Percentiles rank a stretch among this genome's conserved stretches.
These are phyloP conservation scores for Monochamus saltuarius DNA, from an alignment of 1,140 invertebrate species.

Conservation along the genomic window DNA sequence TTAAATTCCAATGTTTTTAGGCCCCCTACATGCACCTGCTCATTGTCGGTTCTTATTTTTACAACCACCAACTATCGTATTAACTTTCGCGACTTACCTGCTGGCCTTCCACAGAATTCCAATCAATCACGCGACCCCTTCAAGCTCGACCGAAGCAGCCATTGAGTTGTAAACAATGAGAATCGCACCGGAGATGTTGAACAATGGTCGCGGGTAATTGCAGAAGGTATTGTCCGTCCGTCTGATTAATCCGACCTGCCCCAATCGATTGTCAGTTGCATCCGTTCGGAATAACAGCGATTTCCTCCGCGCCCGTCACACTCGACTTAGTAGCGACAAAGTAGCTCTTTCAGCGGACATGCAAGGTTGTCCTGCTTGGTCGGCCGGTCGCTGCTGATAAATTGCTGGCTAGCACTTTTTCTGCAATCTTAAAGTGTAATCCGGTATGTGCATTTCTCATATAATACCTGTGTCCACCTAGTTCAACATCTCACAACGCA, in stretches of 20 bases:
- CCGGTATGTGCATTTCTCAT: too few species aligned
- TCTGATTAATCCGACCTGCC: conserved; percentile 20
- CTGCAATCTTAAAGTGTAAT: too few species aligned
- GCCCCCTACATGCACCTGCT: too few species aligned
- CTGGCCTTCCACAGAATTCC: too few species aligned
- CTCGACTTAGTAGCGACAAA: not conserved
- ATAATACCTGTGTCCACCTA: too few species aligned
- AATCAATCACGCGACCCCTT: conserved; percentile 5
- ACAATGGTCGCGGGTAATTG: conserved; percentile 14
- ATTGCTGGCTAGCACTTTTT: too few species aligned
- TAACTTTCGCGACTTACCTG: too few species aligned
- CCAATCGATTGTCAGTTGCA: conserved; percentile 20
- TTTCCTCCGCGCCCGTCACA: conserved; percentile 17
- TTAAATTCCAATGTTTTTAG: too few species aligned
- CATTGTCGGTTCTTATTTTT: too few species aligned
- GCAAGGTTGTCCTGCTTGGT: not conserved
- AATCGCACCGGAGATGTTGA: conserved; percentile 7
- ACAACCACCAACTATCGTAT: too few species aligned
- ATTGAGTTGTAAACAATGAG: conserved; percentile 13
- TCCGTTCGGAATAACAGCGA: conserved; percentile 17
- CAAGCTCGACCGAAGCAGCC: not conserved
- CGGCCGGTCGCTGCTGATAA: too few species aligned
- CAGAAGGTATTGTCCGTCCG: conserved; percentile 9
- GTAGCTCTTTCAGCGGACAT: conserved; percentile 3
- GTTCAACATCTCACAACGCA: too few species aligned